Evolutionary conservation across 1,140 invertebrate genomes (phyloP), one percentile per base, ranked within the genome.

Genomic region (Rhagoletis zephyria): DNA sequence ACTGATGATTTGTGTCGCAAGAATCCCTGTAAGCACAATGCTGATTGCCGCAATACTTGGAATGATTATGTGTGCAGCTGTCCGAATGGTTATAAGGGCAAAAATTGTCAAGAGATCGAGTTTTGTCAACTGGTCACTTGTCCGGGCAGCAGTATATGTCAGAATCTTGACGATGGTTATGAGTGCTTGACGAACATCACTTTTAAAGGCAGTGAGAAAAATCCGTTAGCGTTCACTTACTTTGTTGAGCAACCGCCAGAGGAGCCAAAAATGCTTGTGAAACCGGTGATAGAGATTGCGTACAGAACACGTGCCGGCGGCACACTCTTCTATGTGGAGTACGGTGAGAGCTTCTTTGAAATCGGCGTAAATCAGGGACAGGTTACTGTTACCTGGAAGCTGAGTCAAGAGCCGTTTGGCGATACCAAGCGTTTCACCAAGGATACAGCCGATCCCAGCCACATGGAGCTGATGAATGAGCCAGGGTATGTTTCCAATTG

Each of bases 51-150:
- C 42, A 95, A 97, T 88, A 97, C 97, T 0, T 98, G 97, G 97
- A 98, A 98, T 93, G 97, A 98, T 92, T 98, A 96, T 92, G 94
- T 94, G 87, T 99, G 98, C 93, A 93, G 95, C 60, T 99, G 98
- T 92, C 95, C 96, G 1, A 94, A 95, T 67, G 98, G 98, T 3
- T 99, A 97, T 93, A 97, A 97, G 91, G 98, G 98, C 48, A 98
- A 98, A 93, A 96, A 96, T 88, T 99, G 98, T 91, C 96, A 97
- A 89, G 97, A 98, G 90, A 95, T 97, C 92, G 97, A 99, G 93
- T 98, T 98, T 93, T 99, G 98, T 93, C 95, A 97, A 90, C 93
- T 97, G 85, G 95, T 96, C 90, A 94, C 94, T 48, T 99, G 98
- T 93, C 98, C 98, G 1, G 92, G 91, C 51, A 95, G 95, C 85